A percentile compares a stretch with the other conserved stretches of the same genome.
phyloP scores from a whole-genome alignment of 2,888 invertebrate species.

The Drosophila paranaensis region DNA sequence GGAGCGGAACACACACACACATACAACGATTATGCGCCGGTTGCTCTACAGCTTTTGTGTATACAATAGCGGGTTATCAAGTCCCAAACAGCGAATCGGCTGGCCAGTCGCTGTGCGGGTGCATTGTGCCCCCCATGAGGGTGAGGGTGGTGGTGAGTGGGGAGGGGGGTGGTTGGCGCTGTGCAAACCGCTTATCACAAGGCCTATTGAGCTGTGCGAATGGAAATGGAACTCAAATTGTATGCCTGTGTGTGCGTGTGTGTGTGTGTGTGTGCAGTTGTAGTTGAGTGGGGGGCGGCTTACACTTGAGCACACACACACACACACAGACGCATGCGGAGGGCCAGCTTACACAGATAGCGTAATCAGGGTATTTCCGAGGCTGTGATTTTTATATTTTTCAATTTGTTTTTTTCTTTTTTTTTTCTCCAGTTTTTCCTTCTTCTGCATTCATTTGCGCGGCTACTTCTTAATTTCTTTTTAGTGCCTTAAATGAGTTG shows the following conservation, averaged over 20 bases:
- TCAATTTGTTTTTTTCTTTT: conserved; percentile 66
- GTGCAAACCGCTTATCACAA: conserved; percentile 71
- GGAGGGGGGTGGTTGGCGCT: background rate
- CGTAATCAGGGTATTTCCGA: conserved; percentile 82
- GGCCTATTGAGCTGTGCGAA: conserved; percentile 75
- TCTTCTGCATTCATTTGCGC: conserved; percentile 69
- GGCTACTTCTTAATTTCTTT: conserved; percentile 79
- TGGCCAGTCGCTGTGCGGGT: conserved; percentile 38
- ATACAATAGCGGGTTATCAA: conserved; percentile 81
- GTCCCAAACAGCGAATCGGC: conserved; percentile 67
- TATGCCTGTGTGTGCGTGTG: conserved; percentile 2
- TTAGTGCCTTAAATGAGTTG: conserved; percentile 78
- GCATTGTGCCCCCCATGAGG: conserved; percentile 35
- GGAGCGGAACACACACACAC: conserved; percentile 19
- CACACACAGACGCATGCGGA: conserved; percentile 2
- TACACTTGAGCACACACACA: conserved; percentile 52
- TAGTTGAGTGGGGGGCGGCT: conserved; percentile 41
- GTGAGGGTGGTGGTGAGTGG: no score
- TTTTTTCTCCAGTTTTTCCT: conserved; percentile 2
- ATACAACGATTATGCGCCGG: conserved; percentile 75
- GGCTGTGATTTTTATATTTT: conserved; percentile 82
- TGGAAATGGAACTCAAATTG: conserved; percentile 58
- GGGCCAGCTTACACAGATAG: conserved; percentile 70
- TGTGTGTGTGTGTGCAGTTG: conserved; percentile 26
- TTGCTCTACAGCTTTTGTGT: conserved; percentile 61